Evolutionary conservation across 2,113 vertebrate species (phyloP), one percentile per base, ranked within the genome.

Genomic region (Taxidea taxus): DNA sequence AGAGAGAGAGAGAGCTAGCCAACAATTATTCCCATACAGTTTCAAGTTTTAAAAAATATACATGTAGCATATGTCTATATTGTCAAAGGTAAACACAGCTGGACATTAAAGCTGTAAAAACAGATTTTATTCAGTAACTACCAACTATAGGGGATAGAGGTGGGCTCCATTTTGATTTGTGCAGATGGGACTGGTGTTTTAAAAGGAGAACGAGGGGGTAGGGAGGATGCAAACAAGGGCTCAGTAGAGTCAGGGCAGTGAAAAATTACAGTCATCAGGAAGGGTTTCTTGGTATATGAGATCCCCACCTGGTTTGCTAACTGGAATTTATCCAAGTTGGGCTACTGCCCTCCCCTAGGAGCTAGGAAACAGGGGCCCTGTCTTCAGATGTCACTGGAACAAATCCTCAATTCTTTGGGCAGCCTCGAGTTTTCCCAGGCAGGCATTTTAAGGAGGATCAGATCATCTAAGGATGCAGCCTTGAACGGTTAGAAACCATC

Each of bases 321-420:
- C 15, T 31, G 39, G 34, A 3, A 0, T 9, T 72, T 31, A 39
- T 13, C 18, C 21, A 77, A 56, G 20, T 54, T 25, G 31, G 34
- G 13, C 13, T 20, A 2, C n/a, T 62, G 1, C 10, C 0, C 0
- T 34, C 10, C 31, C n/a, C 23, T 23, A 6, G 37, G 60, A 37
- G 70, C 70, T 49, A 16, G 20, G 56, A 86, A 64, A 49, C 2
- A 25, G 47, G 44, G 13, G 4, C 42, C 13, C 54, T 37, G 3
- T n/a, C 72, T 31, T 70, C n/a, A n/a, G 25, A 9, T 10, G 3
- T 68, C 51, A 7, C 54, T 42, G 77, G 47, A 86, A 51, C 58
- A 47, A 34, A 49, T 7, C 16, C 13, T 39, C 77, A 42, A 2
- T 87, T 31, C 37, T 90, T 56, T 4, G 8, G 16, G 42, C 39